Base-by-base conservation (phyloP, 2,888 invertebrate genomes). In the Imbricaverruca yamaguchii region DNA sequence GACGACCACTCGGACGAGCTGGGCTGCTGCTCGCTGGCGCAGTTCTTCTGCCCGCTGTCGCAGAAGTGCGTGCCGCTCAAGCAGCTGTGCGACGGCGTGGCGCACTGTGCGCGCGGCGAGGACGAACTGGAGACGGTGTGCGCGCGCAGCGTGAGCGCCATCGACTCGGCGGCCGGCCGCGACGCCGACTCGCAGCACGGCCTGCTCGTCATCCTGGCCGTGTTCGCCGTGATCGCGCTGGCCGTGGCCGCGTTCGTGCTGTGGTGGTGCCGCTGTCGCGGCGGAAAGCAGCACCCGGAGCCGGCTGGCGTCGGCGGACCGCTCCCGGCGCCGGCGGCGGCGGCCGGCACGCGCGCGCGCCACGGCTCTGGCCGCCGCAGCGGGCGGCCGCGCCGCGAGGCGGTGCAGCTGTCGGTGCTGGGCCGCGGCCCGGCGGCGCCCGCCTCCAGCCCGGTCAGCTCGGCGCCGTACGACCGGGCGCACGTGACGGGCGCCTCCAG, bases 401-500 rank as follows among this genome's bases (percentile, higher is more conserved):
- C 56, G 3, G n/a, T 69, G n/a, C 78, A 55, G 63, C 78, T 81
- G 57, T 82, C 80, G 55, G 69, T 59, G 18, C 77, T 80, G 74
- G 56, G 67, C 4, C 80, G 77, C 3, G 77, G 63, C 21, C 59
- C 80, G 55, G 80, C 61, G 67, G 81, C 81, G 81, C 59, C 67
- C 61, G 53, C 81, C 81, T 69, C 74, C 80, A 77, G 80, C 80
- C 15, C 81, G 80, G 61, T 81, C 81, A 39, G 80, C 80, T 59
- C 81, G 83, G 77, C 85, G 80, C 84, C 85, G 21, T 84, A 85
- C n/a, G 88, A 89, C 83, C 90, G 93, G 74, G 92, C 92, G 86
- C 91, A 92, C 83, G 91, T 92, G 81, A 92, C 92, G 8, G 92
- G 92, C 84, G 88, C 89, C 7, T 93, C 93, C 0, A 83, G 83